Percentiles rank a stretch among this genome's conserved stretches.
Evolutionary conservation across 35 echinoderm and acorn worm genomes (phyloP).

Genomic region (Amphiura filiformis): DNA sequence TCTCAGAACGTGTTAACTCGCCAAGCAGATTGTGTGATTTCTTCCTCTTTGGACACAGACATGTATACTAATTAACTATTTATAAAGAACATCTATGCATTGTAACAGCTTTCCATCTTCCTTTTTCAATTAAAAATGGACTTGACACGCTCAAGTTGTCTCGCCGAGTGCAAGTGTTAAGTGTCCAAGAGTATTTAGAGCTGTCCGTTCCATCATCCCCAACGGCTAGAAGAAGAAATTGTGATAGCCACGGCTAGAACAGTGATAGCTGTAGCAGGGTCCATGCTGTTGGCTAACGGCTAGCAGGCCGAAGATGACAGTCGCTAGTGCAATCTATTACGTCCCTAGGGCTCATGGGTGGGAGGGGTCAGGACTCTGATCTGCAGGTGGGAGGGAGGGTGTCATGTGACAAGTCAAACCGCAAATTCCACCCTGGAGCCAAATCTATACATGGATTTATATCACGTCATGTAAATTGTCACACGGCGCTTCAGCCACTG

Average conservation of each 20-base stretch:
- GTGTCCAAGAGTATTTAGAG: not conserved
- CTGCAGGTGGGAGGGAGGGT: conserved; percentile 4
- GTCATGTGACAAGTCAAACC: not conserved
- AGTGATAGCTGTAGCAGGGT: not conserved
- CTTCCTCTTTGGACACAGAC: not conserved
- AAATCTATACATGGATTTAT: conserved; percentile 5
- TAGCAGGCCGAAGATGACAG: conserved; percentile 8
- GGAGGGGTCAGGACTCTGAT: conserved; percentile 8
- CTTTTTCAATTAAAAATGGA: conserved; percentile 12
- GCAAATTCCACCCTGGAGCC: not conserved
- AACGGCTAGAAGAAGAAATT: not conserved
- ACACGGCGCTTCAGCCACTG: not conserved
- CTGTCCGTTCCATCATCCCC: not conserved
- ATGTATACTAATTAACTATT: not conserved
- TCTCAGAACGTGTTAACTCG: too few species aligned
- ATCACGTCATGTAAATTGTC: not conserved
- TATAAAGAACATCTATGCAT: not conserved
- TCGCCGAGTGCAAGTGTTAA: not conserved
- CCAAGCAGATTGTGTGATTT: not conserved
- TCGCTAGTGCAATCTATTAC: not conserved
- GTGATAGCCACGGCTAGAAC: not conserved
- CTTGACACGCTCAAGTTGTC: not conserved
- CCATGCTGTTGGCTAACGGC: not conserved
- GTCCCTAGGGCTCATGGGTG: not conserved
- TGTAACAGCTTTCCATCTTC: not conserved